Conservation (phyloP, 1,140 invertebrate genomes). For the Paraescarpia echinospica region DNA sequence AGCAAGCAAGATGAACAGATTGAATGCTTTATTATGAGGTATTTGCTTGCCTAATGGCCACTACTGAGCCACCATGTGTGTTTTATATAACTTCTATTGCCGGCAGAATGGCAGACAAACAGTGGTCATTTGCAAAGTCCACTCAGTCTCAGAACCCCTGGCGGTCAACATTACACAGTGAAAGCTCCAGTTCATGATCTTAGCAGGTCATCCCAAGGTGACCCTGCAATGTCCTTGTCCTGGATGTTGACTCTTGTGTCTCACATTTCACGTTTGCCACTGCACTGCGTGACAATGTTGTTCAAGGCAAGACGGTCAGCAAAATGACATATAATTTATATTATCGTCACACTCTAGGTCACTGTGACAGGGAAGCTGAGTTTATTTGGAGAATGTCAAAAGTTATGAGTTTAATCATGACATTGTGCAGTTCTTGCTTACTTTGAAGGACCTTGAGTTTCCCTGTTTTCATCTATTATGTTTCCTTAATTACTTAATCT, state of each 20-base stretch:
- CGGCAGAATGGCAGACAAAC: neutral
- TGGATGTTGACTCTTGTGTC: neutral
- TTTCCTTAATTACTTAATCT: too few species aligned
- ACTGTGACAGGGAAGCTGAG: neutral
- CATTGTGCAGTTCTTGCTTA: too few species aligned
- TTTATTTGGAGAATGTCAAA: neutral
- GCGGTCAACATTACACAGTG: neutral
- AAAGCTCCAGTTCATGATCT: neutral
- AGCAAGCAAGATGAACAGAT: too few species aligned
- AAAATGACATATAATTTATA: neutral
- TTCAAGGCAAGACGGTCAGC: too few species aligned
- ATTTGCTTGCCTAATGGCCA: neutral
- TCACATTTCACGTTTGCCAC: too few species aligned
- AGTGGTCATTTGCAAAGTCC: neutral
- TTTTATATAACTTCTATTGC: too few species aligned
- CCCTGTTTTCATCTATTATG: too few species aligned
- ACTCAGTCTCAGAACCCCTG: neutral
- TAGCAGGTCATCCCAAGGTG: neutral
- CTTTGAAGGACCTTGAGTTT: too few species aligned
- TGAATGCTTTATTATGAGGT: neutral
- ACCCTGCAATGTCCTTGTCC: neutral
- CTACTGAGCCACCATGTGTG: too few species aligned
- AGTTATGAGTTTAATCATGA: too few species aligned
- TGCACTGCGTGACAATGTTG: too few species aligned
- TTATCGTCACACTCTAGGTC: neutral